A percentile compares a stretch with the other conserved stretches of the same genome.
These are phyloP conservation scores for Rhinolophus ferrumequinum DNA, from an alignment of 2,113 vertebrate genomes.

Conservation along the genomic window DNA sequence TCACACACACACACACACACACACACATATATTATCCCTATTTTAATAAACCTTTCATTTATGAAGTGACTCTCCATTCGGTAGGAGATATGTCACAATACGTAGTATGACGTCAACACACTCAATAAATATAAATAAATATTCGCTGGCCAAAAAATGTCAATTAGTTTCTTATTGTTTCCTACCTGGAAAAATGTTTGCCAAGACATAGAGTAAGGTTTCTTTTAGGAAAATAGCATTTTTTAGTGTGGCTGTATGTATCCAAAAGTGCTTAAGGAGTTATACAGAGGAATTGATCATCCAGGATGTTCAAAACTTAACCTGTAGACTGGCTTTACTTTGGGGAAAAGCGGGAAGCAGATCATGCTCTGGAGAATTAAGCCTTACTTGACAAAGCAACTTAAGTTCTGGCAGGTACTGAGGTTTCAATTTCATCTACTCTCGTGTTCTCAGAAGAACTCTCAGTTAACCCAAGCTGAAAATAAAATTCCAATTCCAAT, in stretches of 20 bases:
- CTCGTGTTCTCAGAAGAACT: conserved; percentile 48
- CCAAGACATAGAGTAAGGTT: neutral
- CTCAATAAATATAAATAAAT: conserved; percentile 7
- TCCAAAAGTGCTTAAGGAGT: neutral
- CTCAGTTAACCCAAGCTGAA: conserved; percentile 61
- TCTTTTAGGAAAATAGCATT: neutral
- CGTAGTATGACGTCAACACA: neutral
- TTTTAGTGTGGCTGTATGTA: neutral
- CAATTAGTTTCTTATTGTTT: neutral
- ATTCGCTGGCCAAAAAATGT: neutral
- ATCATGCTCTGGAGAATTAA: conserved; percentile 19
- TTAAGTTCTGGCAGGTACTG: neutral
- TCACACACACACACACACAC: neutral
- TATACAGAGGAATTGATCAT: neutral
- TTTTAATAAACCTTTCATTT: conserved; percentile 21
- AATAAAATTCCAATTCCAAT: conserved; percentile 65
- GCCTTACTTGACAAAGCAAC: conserved; percentile 22
- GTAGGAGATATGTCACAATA: neutral
- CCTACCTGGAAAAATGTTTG: neutral
- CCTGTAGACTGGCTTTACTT: neutral
- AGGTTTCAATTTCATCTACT: conserved; percentile 33
- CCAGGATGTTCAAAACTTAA: neutral
- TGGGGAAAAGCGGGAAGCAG: neutral
- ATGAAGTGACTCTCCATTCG: neutral
- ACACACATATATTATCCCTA: neutral